phyloP scores from a whole-genome alignment of 1,140 invertebrate genomes.

The Drosophila pseudoobscura region DNA sequence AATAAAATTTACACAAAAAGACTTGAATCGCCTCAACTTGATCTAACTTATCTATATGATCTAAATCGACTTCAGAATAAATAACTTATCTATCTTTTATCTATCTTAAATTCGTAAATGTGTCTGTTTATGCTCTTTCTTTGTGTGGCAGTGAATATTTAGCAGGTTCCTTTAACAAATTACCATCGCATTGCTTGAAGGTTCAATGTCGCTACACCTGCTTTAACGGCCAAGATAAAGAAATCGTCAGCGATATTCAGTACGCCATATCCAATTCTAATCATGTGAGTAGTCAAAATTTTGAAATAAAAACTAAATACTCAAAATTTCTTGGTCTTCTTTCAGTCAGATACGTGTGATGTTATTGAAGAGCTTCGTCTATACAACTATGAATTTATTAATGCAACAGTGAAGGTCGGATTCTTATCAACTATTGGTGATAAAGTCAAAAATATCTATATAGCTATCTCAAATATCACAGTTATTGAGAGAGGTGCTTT shows the following conservation, averaged over 20 bases:
- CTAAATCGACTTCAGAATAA: no score
- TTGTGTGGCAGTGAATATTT: conserved; percentile 27
- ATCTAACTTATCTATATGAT: no score
- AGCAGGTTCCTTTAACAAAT: conserved; percentile 1
- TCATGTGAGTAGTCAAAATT: conserved; percentile 12
- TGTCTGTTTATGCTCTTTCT: background rate
- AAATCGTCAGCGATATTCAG: conserved; percentile 34
- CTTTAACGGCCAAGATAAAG: conserved; percentile 23
- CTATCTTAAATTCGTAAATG: no score
- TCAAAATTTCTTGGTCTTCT: background rate
- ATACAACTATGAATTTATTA: conserved; percentile 50
- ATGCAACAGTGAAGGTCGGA: conserved; percentile 37
- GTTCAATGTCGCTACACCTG: conserved; percentile 41
- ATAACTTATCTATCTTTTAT: no score
- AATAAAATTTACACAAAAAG: no score
- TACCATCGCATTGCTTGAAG: conserved; percentile 26
- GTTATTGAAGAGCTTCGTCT: conserved; percentile 46
- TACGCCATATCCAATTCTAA: conserved; percentile 6
- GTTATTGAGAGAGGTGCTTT: conserved; percentile 50
- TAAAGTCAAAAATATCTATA: conserved; percentile 34
- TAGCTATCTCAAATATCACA: conserved; percentile 50
- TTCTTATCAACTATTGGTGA: conserved; percentile 46
- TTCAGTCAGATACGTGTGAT: conserved; percentile 11
- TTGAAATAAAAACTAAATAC: background rate
- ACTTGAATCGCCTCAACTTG: no score